phyloP scores from a whole-genome alignment of 2,113 vertebrate species.

The Austrofundulus limnaeus region DNA sequence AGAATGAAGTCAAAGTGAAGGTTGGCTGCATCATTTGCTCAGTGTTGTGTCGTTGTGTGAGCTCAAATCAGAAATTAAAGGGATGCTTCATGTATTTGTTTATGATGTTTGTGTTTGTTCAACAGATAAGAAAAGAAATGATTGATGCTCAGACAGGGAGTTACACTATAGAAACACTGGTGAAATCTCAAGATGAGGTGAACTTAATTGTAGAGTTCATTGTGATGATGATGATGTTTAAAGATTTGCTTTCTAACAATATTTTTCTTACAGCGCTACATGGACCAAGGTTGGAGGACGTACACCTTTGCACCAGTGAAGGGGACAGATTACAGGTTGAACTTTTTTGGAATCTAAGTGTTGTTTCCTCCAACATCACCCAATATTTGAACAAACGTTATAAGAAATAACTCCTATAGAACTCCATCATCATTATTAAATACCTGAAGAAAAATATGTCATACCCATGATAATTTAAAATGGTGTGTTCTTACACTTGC shows the following conservation, averaged over 20 bases:
- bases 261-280: slow-evolving; percentile 84
- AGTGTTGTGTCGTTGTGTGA: not conserved
- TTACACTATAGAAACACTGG: slow-evolving; percentile 84
- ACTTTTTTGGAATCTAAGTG: too few species aligned
- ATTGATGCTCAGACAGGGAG: slow-evolving; percentile 85
- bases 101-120: not conserved
- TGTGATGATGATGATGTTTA: not conserved
- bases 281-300: slow-evolving; percentile 87
- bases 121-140: slow-evolving; percentile 92
- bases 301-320: slow-evolving; percentile 91
- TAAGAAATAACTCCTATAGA: not conserved
- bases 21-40: slow-evolving; percentile 47
- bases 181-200: slow-evolving; percentile 98
- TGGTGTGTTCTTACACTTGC: not conserved
- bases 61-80: not conserved
- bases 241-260: not conserved
- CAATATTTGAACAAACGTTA: not conserved
- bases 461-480: not conserved
- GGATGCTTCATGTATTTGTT: not conserved
- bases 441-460: too few species aligned
- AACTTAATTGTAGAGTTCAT: slow-evolving; percentile 28
- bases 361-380: not conserved
- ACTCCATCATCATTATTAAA: not conserved
- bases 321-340: slow-evolving; percentile 88
- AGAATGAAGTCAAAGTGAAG: slow-evolving; percentile 74